Percentiles rank a stretch among this genome's conserved stretches.
Evolutionary conservation across 2,888 invertebrate genomes (phyloP).

Genomic region (Dinocampus coccinellae): DNA sequence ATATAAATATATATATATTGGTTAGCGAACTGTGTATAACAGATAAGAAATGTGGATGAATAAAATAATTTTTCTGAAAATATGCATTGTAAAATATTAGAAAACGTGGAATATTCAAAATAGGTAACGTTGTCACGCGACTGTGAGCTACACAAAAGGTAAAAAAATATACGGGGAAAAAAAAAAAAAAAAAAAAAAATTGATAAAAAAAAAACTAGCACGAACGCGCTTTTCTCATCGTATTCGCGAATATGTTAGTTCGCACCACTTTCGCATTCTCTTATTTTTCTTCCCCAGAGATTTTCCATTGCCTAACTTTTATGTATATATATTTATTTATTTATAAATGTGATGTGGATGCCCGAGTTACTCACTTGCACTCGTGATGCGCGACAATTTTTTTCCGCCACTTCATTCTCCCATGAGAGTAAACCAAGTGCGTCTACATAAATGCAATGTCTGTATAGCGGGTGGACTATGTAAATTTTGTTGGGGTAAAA

Average conservation of each 20-base stretch:
- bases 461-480: conserved; percentile 26
- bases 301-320: neutral
- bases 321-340: neutral
- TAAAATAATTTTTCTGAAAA: conserved; percentile 53
- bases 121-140: conserved; percentile 47
- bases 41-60: conserved; percentile 58
- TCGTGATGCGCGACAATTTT: neutral
- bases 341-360: neutral
- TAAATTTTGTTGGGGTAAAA: conserved; percentile 35
- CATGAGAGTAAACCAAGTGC: conserved; percentile 12
- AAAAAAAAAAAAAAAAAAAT: neutral
- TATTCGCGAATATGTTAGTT: conserved; percentile 1
- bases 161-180: too few species aligned
- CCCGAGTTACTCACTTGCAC: neutral
- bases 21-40: conserved; percentile 52
- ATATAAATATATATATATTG: neutral
- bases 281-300: neutral
- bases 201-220: neutral
- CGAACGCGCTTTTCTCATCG: neutral
- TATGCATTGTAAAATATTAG: neutral
- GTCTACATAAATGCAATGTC: conserved; percentile 31
- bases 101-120: conserved; percentile 53
- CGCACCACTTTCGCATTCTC: neutral
- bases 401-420: neutral
- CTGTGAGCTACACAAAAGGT: neutral